Evolutionary conservation across 1,140 invertebrate genomes (phyloP), one percentile per base, ranked within the genome.

Genomic region (Ips typographus): DNA sequence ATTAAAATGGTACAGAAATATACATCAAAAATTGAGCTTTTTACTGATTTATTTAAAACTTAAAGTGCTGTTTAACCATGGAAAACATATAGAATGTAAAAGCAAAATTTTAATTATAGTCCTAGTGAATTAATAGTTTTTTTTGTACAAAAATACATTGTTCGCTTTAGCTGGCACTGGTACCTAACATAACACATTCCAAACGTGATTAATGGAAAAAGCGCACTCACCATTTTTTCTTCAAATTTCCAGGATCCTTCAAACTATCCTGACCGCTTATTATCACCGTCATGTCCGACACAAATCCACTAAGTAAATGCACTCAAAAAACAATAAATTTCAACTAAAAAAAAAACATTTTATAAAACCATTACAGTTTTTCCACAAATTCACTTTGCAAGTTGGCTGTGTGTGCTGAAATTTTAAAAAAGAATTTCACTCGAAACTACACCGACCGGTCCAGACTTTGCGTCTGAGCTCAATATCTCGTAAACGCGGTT

Each of bases 251-350:
- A 3, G 57, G 55, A 59, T 68, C 65, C 51, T 38, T 68, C 2
- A 68, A 38, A 53, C 65, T 68, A 43, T 68, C 65, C 40, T 60
- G 65, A 4, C 57, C 58, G 37, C 55, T 68, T 51, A 68, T 52
- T 3, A 68, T 68, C 2, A 68, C 49, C 47, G 65, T 68, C 65
- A 68, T 68, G 22, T 22, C 22, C 22, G 22, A 22, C 22, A 22
- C 22, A 22, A 22, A 22, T 22, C 22, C 22, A 22, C 22, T 22
- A 22, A 22, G 22, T 22, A 22, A 22, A 22, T 22, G 22, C 22
- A 22, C 22, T 22, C 22, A 22, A 22, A 22, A 22, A 22, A 22
- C 22, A 22, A 22, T 0, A 22, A 22, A 22, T 22, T 22, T 22
- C 22, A 22, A 22, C 22, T 22, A 22, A 22, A 22, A 22, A n/a